These are phyloP conservation scores for Theodoxus fluviatilis DNA, from an alignment of 2,888 invertebrate species.

Conservation along the genomic window DNA sequence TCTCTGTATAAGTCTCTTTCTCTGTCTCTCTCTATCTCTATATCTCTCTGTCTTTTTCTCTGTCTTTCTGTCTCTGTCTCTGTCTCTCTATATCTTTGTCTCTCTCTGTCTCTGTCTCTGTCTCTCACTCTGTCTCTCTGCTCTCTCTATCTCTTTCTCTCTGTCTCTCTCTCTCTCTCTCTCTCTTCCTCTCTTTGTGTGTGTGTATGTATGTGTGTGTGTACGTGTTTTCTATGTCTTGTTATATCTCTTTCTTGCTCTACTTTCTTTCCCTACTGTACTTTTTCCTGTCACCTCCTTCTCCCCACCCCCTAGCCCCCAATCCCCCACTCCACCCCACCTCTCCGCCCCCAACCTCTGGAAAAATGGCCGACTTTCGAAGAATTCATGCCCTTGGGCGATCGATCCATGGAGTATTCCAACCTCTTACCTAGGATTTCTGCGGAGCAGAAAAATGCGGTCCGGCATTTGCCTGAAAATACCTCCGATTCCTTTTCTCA, in stretches of 20 bases:
- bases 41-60: background rate
- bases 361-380: too few relatives aligned
- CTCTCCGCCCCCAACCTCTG: too few relatives aligned
- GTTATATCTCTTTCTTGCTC: too few relatives aligned
- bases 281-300: background rate
- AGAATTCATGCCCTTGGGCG: too few relatives aligned
- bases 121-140: background rate
- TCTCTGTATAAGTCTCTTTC: too few relatives aligned
- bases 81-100: background rate
- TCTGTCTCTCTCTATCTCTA: background rate
- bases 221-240: too few relatives aligned
- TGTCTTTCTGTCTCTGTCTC: background rate
- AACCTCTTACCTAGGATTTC: too few relatives aligned
- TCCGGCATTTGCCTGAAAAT: too few relatives aligned
- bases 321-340: slow-evolving; percentile 1
- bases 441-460: too few relatives aligned
- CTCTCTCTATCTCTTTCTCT: background rate
- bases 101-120: background rate
- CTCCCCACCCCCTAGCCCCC: background rate
- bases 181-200: background rate
- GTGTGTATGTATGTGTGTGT: background rate
- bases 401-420: too few relatives aligned
- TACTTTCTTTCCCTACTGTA: too few relatives aligned
- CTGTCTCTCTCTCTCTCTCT: background rate
- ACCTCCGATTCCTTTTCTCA: too few relatives aligned